Evolutionary conservation across 2,888 invertebrate genomes (phyloP), one percentile per base, ranked within the genome.

Genomic region (Agrilus cyanescens): DNA sequence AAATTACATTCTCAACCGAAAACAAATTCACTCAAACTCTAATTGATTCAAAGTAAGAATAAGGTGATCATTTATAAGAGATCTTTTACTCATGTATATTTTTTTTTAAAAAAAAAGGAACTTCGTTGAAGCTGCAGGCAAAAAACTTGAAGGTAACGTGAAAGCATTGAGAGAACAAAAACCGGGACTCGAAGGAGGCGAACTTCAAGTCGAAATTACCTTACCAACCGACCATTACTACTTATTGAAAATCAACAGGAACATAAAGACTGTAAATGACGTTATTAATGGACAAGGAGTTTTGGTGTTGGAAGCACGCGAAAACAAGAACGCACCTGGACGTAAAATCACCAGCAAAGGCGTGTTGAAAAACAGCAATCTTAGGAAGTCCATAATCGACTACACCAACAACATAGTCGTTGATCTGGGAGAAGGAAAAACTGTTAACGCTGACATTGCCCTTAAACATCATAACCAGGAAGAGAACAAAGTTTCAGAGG

Each of bases 1-100:
- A 80, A 53, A 52, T 87, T 4, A 72, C 74, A 44, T 53, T 85
- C 32, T 74, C 74, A 29, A 82, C 85, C 0, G 71, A 74, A 48
- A 76, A 74, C 41, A 74, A 73, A 47, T 50, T 72, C 1, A 72
- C 66, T 29, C 68, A 68, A 4, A 66, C 67, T 6, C 65, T 70
- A 2, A 33, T 82, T 1, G 76, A 79, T 16, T 76, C 83, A 1
- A 82, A 80, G 75, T 76, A 62, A 66, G 73, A 66, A 13, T 29
- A 38, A 33, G 10, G n/a, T n/a, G n/a, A n/a, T 38, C 30, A 16
- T 31, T 37, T 13, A 30, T 44, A 30, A 39, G 18, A 38, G 18
- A 36, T 6, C 32, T 14, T 42, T 29, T 37, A 25, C 15, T 10
- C 33, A 12, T 29, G 31, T 15, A 7, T n/a, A 12, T n/a, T 54